Evolutionary conservation across 2,888 invertebrate genomes (phyloP), one percentile per base, ranked within the genome.

Genomic region (Piscicola geometra): DNA sequence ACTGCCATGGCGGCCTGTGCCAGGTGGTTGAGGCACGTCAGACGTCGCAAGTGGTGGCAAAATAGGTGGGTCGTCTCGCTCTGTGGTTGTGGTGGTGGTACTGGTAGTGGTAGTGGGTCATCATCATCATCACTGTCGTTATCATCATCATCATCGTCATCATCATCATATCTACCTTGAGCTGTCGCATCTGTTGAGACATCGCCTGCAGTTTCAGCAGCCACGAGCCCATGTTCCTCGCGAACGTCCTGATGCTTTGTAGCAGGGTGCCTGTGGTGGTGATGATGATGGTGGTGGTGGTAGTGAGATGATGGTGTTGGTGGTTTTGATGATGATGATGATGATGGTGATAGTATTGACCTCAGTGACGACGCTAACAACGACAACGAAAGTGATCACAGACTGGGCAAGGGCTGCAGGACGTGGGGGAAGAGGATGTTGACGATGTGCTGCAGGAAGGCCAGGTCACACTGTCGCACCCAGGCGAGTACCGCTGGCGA

Each of bases 381-480:
- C 25, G 18, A n/a, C 15, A 75, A 60, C 5, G 30, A 35, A n/a
- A n/a, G n/a, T n/a, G 30, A 21, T 5, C 21, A 56, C 88, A 86
- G 83, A 89, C 94, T 93, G 79, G 96, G 96, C 83, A 96, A 95
- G 56, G 94, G 94, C 81, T 93, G 90, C 78, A 98, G 89, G 70
- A 98, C 96, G 87, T 97, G 94, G 28, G 98, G 97, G 86, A 99
- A 92, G 81, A 99, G 89, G 82, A 97, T 92, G 86, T 96, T 94
- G 15, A 97, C 94, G 81, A 97, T 89, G 84, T 93, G 92, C 87
- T 99, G 98, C 87, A 97, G 95, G 86, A 99, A 93, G 80, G 90
- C 82, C 84, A 93, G 91, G 87, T 97, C 96, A 72, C 94, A 93
- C 83, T 89, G 88, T 73, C 90, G 89, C 81, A 94, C 90, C 88